phyloP scores from a whole-genome alignment of 2,113 vertebrate genomes.

The Grammomys surdaster region DNA sequence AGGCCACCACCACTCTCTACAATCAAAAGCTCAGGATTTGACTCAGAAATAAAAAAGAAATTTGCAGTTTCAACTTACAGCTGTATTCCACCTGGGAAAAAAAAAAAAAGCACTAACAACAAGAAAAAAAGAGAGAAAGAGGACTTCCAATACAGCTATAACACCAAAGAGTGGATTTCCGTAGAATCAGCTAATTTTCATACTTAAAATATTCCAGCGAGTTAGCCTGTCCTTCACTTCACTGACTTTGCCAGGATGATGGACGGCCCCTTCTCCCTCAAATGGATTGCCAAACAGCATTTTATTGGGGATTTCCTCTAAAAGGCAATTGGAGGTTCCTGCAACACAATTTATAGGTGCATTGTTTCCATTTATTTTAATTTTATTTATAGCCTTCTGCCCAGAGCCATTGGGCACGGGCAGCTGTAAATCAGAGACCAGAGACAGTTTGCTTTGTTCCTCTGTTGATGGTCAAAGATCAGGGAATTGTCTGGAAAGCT shows the following conservation, averaged over 20 bases:
- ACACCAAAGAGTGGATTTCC: neutral
- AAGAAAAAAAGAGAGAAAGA: neutral
- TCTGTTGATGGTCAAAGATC: neutral
- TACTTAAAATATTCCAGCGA: neutral
- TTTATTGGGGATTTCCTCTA: slow-evolving; percentile 65
- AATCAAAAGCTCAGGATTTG: neutral
- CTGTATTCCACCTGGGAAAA: neutral
- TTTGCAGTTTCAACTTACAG: neutral
- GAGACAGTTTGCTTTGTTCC: neutral
- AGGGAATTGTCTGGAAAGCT: neutral
- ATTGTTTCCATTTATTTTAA: slow-evolving; percentile 73
- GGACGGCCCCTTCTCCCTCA: neutral
- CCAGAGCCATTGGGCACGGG: slow-evolving; percentile 29
- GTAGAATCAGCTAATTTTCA: neutral
- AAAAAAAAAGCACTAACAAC: neutral
- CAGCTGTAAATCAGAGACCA: slow-evolving; percentile 58
- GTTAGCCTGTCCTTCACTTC: neutral
- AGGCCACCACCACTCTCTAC: neutral
- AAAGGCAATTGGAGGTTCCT: slow-evolving; percentile 66
- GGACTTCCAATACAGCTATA: neutral
- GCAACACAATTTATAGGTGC: slow-evolving; percentile 57
- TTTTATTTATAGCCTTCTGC: slow-evolving; percentile 74
- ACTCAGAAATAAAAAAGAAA: neutral
- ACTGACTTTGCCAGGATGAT: neutral
- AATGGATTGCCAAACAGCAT: neutral